Base-by-base conservation (phyloP, 2,888 invertebrate genomes). In the Hirtodrosophila confusa region DNA sequence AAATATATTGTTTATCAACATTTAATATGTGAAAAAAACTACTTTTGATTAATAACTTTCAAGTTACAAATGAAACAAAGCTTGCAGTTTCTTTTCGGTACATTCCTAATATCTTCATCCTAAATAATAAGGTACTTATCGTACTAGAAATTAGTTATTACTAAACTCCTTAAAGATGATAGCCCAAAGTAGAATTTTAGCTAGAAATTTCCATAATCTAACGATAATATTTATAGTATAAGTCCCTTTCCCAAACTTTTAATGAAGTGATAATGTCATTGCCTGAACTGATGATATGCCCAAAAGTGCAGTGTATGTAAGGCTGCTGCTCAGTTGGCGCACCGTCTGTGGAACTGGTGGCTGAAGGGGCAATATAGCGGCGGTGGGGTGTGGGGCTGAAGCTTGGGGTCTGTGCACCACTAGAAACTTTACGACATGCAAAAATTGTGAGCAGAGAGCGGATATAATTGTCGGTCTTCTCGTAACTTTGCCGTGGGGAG, bases 391-490 rank as follows among this genome's bases (percentile, higher is more conserved):
- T n/a, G 33, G 39, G 54, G 36, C 17, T 40, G 57, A 62, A 61
- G 77, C 66, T 64, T 50, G 70, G 63, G 71, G 61, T 75, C 67
- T 77, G 64, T 71, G 85, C 87, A 70, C 82, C 82, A 82, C 82
- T 82, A 78, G 70, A 86, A 88, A 85, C 85, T 85, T 88, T 85
- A 85, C 85, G 88, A 85, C 88, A 85, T 85, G 85, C 85, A 85
- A 85, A 85, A 85, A 86, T 84, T 80, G 87, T 80, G 87, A 86
- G 88, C 85, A 85, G 85, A 88, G 85, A 88, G 87, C 85, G 88
- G 87, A 85, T 88, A 88, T 85, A 88, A 85, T 85, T 88, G 88
- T 85, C 88, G 85, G 85, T 88, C 82, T 85, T 88, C 86, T 88
- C 85, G 85, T 86, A 85, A 85, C 87, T 86, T 86, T 80, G 82